Conservation (phyloP, 2,797 vertebrate species). For the Helarctos malayanus region DNA sequence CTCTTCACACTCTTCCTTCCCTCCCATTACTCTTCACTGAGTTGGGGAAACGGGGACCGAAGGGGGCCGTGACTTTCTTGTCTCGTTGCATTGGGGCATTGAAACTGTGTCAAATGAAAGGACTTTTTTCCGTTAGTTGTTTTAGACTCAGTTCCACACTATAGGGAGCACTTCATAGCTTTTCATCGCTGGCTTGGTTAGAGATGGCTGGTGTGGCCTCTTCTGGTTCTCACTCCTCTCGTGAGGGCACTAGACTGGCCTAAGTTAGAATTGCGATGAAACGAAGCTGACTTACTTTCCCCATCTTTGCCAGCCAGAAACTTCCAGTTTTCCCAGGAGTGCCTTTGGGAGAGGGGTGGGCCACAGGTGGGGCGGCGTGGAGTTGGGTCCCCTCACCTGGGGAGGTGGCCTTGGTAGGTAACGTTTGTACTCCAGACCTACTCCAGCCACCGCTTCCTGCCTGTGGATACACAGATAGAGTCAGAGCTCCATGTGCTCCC, state of each 20-base stretch:
- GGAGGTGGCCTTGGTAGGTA: neutral
- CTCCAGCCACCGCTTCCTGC: neutral
- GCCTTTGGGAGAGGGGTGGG: neutral
- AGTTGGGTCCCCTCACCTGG: neutral
- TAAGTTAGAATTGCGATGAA: neutral
- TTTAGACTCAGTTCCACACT: neutral
- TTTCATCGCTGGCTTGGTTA: neutral
- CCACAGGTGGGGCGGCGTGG: too few species aligned
- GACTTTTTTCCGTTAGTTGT: neutral
- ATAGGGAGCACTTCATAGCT: neutral
- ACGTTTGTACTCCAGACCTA: neutral
- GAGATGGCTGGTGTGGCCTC: neutral
- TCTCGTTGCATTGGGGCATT: neutral
- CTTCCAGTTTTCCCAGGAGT: neutral
- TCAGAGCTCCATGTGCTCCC: neutral
- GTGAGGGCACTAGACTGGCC: neutral
- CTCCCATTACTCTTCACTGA: neutral
- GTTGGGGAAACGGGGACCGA: neutral
- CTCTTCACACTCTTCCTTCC: neutral
- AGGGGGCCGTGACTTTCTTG: neutral
- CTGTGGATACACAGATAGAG: neutral
- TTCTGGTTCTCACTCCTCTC: neutral
- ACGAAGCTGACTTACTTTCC: neutral
- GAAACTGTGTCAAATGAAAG: neutral
- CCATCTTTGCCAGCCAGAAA: neutral